Conservation (phyloP, 2,113 vertebrate species). For the Pterocles burchelli region DNA sequence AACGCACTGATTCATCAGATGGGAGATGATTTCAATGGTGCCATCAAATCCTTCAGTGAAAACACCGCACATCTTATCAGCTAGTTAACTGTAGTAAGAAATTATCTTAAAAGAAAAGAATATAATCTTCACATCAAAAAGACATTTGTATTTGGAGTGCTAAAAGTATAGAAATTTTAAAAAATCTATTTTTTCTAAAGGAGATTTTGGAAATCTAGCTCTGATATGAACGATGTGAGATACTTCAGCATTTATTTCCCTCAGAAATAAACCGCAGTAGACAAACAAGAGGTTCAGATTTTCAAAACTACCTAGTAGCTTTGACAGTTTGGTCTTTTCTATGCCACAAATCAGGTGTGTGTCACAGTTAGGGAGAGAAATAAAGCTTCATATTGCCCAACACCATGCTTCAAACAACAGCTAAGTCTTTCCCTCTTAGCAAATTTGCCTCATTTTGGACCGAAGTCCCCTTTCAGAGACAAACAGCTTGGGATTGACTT, state of each 20-base stretch:
- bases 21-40: neutral
- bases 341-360: neutral
- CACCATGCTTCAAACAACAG: neutral
- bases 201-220: neutral
- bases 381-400: neutral
- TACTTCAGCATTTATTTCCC: neutral
- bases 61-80: neutral
- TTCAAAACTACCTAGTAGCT: neutral
- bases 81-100: neutral
- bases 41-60: neutral
- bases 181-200: neutral
- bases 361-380: neutral
- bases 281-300: neutral
- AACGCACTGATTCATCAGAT: neutral
- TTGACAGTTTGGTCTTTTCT: neutral
- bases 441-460: neutral
- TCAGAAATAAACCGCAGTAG: neutral
- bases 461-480: neutral
- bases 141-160: neutral
- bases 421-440: neutral
- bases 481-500: accelerated
- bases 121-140: neutral
- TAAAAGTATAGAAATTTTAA: neutral
- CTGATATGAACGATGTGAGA: neutral
- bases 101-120: neutral